Evolutionary conservation across 1,140 invertebrate genomes (phyloP), one percentile per base, ranked within the genome.

Genomic region (Hypothenemus hampei): DNA sequence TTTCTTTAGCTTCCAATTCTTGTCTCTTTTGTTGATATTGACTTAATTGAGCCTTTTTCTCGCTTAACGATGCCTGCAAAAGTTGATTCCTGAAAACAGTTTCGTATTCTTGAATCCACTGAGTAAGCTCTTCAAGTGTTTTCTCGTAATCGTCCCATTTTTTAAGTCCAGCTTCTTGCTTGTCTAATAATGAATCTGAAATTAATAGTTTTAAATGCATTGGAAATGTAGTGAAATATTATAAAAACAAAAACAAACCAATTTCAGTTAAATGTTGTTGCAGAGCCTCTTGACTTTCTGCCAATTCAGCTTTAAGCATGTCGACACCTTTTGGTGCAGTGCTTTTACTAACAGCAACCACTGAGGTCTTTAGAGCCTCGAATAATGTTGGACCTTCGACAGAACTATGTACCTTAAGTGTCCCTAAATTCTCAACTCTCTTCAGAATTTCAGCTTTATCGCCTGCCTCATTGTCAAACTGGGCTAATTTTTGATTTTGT

Each of bases 81-180:
- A 85, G 84, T 71, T 93, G 89, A 60, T 93, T 88, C 52, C 89
- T 82, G 64, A 96, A 89, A 19, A 84, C 79, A 20, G 81, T 77
- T 76, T 97, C 93, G 64, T 86, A 85, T 24, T 80, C 73, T 63
- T 87, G 82, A 48, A 95, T 86, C 92, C 93, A 97, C 59, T 86
- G 83, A 4, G 83, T 85, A 22, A 91, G 81, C 8, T 77, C 73
- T 58, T 94, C 86, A 21, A 93, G 75, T 24, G 85, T 81, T 29
- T 78, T 75, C 68, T 97, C 92, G 73, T 94, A 96, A 50, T 89
- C 84, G 54, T 84, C 78, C 93, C 94, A 97, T 70, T 89, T 85
- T 36, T 83, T 78, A 10, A 92, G 68, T 0, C 85, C 82, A 58
- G 81, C 77, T 62, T 86, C 81, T 33, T 93, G 80, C 65, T 86